These are phyloP conservation scores for Macrophya alboannulata DNA, from an alignment of 2,888 invertebrate species.

Conservation along the genomic window DNA sequence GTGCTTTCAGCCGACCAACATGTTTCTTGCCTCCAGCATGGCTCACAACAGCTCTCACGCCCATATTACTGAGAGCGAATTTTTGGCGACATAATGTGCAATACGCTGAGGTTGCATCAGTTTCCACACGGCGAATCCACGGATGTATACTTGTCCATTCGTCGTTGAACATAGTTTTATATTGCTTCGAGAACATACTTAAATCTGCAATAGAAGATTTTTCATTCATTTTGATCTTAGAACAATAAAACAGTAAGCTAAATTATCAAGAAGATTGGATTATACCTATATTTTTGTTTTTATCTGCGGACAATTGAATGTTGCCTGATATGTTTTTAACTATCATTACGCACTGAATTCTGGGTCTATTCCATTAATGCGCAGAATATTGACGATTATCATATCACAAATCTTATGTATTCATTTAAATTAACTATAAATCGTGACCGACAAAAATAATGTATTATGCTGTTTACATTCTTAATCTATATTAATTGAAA, in stretches of 20 bases:
- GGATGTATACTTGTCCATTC: not conserved
- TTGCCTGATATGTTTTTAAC: not conserved
- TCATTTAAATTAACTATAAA: too few relatives aligned
- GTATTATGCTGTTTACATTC: too few relatives aligned
- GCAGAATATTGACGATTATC: too few relatives aligned
- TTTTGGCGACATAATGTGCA: constrained; percentile 57
- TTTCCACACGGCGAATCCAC: constrained; percentile 38
- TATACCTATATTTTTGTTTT: not conserved
- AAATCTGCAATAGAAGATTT: constrained; percentile 3
- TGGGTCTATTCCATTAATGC: too few relatives aligned
- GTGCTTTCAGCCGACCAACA: not conserved
- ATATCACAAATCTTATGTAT: too few relatives aligned
- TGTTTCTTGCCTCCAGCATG: constrained; percentile 58
- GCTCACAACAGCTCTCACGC: constrained; percentile 57
- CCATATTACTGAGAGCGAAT: constrained; percentile 59
- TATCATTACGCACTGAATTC: too few relatives aligned
- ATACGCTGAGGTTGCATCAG: constrained; percentile 24
- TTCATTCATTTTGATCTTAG: not conserved
- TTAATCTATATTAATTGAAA: too few relatives aligned
- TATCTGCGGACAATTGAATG: not conserved
- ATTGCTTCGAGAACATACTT: not conserved
- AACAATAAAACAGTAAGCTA: not conserved
- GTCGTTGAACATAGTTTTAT: not conserved
- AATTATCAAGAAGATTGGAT: not conserved
- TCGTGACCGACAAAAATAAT: too few relatives aligned